These are phyloP conservation scores for Opisthograptis luteolata DNA, from an alignment of 2,888 invertebrate species.

Conservation along the genomic window DNA sequence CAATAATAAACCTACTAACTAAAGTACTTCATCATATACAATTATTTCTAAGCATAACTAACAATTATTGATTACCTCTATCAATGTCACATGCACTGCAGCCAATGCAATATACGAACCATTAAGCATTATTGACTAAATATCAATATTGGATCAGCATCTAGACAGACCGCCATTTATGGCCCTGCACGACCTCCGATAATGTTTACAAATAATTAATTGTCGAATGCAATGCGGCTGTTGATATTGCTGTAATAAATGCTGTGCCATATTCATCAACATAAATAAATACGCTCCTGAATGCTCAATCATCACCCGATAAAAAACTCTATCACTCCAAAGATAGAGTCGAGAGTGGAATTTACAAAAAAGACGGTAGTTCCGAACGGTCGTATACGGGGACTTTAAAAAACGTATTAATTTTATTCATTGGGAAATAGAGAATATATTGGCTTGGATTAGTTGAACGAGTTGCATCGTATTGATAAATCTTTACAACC, in stretches of 20 bases:
- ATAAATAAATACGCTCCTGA: conserved; percentile 55
- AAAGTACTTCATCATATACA: not conserved
- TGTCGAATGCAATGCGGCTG: conserved; percentile 76
- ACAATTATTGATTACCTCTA: conserved; percentile 3
- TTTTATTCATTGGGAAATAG: conserved; percentile 79
- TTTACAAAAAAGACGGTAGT: conserved; percentile 35
- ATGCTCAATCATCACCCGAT: conserved; percentile 31
- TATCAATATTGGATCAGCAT: conserved; percentile 52
- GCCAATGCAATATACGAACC: conserved; percentile 30
- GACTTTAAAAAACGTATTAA: conserved; percentile 75
- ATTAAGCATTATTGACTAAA: conserved; percentile 39
- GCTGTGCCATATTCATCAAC: conserved; percentile 65
- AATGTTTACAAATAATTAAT: conserved; percentile 84
- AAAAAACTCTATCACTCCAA: conserved; percentile 35
- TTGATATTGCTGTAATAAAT: conserved; percentile 79
- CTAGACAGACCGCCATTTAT: conserved; percentile 58
- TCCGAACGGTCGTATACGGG: conserved; percentile 63
- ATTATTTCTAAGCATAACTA: not conserved
- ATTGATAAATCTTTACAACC: conserved; percentile 36
- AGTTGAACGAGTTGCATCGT: conserved; percentile 63
- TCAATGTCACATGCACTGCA: conserved; percentile 16
- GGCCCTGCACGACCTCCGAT: conserved; percentile 60
- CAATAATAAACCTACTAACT: too few species aligned
- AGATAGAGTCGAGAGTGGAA: conserved; percentile 37
- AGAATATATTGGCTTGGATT: conserved; percentile 81